phyloP scores from a whole-genome alignment of 1,140 invertebrate genomes.

The Episyrphus balteatus region DNA sequence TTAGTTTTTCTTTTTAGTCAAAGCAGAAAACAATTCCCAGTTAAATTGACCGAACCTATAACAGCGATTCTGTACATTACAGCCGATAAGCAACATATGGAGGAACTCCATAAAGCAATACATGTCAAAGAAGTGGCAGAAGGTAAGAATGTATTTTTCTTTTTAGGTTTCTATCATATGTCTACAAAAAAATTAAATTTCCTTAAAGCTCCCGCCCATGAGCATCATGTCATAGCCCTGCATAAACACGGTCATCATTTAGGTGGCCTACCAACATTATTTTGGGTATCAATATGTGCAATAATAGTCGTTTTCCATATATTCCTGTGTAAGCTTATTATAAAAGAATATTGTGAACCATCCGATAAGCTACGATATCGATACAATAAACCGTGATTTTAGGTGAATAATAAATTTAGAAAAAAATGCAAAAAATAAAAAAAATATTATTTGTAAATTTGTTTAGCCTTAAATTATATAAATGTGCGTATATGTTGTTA shows the following conservation, averaged over 20 bases:
- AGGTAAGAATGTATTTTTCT: conserved; percentile 40
- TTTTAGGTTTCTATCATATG: not conserved
- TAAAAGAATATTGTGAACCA: conserved; percentile 75
- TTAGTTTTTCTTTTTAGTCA: conserved; percentile 7
- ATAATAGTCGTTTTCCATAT: conserved; percentile 88
- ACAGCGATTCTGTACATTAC: conserved; percentile 90
- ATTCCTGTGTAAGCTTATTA: conserved; percentile 87
- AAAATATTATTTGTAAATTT: not conserved
- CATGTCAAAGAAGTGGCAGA: conserved; percentile 81
- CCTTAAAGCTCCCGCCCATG: conserved; percentile 75
- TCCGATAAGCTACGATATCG: conserved; percentile 52
- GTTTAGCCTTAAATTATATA: not conserved
- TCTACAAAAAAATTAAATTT: not conserved
- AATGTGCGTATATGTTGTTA: no score
- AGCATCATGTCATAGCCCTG: conserved; percentile 81
- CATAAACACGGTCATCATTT: conserved; percentile 86
- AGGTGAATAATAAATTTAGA: conserved; percentile 7
- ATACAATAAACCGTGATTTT: conserved; percentile 51
- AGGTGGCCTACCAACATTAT: conserved; percentile 80
- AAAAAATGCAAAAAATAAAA: conserved; percentile 13
- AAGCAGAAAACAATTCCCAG: conserved; percentile 62
- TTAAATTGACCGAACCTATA: conserved; percentile 84
- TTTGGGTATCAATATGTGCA: conserved; percentile 85
- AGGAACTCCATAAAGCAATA: conserved; percentile 80
- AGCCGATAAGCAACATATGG: conserved; percentile 79